Evolutionary conservation across 1,140 invertebrate genomes (phyloP).

Genomic region (Lysiphlebus fabarum): DNA sequence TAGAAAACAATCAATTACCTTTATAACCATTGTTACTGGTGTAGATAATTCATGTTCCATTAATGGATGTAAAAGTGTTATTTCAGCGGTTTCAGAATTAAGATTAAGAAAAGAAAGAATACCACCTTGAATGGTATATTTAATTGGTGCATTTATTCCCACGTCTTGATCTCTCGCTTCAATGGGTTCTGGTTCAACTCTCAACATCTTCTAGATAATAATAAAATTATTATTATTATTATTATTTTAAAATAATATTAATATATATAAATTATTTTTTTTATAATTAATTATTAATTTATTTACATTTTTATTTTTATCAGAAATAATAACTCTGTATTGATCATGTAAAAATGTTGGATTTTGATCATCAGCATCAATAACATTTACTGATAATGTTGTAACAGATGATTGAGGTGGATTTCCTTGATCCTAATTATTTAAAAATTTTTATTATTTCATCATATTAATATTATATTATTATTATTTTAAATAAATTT

Average conservation of each 20-base stretch:
- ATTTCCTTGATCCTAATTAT: slow-evolving; percentile 70
- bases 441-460: slow-evolving; percentile 11
- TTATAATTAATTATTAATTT: slow-evolving; percentile 11
- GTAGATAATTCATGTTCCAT: slow-evolving; percentile 62
- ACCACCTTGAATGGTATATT: slow-evolving; percentile 61
- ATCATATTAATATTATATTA: too few relatives aligned
- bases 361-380: slow-evolving; percentile 92
- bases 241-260: slow-evolving; percentile 1
- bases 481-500: slow-evolving; percentile 13
- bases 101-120: slow-evolving; percentile 51
- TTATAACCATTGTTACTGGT: slow-evolving; percentile 72
- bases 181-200: slow-evolving; percentile 62
- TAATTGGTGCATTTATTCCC: slow-evolving; percentile 74
- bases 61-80: slow-evolving; percentile 62
- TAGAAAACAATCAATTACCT: slow-evolving; percentile 12
- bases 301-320: slow-evolving; percentile 59
- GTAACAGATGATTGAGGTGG: slow-evolving; percentile 75
- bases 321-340: slow-evolving; percentile 70
- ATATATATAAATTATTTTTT: slow-evolving; percentile 11
- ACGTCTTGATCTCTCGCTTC: slow-evolving; percentile 76
- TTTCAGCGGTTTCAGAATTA: slow-evolving; percentile 62
- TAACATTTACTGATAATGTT: slow-evolving; percentile 71
- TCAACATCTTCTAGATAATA: slow-evolving; percentile 55
- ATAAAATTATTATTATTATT: too few relatives aligned
- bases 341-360: slow-evolving; percentile 75